These are phyloP conservation scores for Luehdorfia chinensis DNA, from an alignment of 1,140 invertebrate species.

Conservation along the genomic window DNA sequence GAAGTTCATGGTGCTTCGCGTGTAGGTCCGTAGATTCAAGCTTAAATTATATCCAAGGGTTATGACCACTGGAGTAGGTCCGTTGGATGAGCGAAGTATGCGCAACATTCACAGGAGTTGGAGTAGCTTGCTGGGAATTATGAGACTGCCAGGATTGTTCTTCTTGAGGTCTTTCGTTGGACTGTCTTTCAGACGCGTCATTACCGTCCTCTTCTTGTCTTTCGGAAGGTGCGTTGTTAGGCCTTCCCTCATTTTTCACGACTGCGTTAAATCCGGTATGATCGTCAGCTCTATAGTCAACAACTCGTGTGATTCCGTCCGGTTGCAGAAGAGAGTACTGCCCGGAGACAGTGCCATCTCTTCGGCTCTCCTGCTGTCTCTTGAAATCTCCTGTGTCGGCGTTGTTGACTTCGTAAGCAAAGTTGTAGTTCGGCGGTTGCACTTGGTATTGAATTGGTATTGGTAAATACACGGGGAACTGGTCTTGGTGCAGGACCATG, in stretches of 20 bases:
- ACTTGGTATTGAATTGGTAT: slow-evolving; percentile 22
- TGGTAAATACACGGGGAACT: slow-evolving; percentile 19
- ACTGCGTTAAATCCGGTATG: slow-evolving; percentile 53
- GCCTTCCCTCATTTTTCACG: slow-evolving; percentile 25
- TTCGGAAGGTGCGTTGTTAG: neutral
- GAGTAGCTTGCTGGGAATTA: neutral
- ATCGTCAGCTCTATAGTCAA: slow-evolving; percentile 53
- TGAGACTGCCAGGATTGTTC: neutral
- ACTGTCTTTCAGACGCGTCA: neutral
- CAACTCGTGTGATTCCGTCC: slow-evolving; percentile 52
- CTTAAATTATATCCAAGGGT: slow-evolving; percentile 4
- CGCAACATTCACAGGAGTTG: slow-evolving; percentile 1
- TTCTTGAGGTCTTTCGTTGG: neutral
- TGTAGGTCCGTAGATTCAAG: too few relatives aligned
- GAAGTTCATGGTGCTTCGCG: too few relatives aligned
- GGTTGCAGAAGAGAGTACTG: slow-evolving; percentile 47
- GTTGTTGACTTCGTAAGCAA: slow-evolving; percentile 57
- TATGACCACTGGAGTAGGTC: neutral
- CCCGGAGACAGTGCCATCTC: slow-evolving; percentile 74
- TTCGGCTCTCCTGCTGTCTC: slow-evolving; percentile 53
- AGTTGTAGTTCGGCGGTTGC: slow-evolving; percentile 26
- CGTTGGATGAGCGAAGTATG: slow-evolving; percentile 9
- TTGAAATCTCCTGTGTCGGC: slow-evolving; percentile 69
- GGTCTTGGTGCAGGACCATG: slow-evolving; percentile 13
- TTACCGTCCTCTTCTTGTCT: slow-evolving; percentile 2